Conservation (phyloP, 2,113 vertebrate species). For the Pseudonaja textilis region DNA sequence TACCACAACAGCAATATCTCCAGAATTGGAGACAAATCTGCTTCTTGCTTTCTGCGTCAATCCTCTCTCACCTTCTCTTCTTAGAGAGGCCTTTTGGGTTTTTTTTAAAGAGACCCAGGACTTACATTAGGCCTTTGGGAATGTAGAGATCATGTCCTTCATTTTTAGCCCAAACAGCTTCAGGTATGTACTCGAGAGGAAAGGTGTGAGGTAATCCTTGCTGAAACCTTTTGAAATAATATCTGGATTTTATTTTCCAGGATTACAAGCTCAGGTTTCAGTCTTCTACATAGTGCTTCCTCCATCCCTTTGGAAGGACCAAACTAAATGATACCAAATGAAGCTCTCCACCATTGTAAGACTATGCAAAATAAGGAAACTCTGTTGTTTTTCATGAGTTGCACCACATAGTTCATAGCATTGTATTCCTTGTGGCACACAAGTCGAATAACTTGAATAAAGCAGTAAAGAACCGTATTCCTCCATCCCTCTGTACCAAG, state of each 20-base stretch:
- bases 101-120: neutral
- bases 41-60: neutral
- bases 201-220: neutral
- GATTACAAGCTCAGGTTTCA: neutral
- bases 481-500: neutral
- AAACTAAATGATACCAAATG: neutral
- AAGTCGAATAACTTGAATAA: neutral
- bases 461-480: too few species aligned
- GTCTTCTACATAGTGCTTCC: neutral
- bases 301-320: neutral
- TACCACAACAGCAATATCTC: neutral
- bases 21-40: neutral
- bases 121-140: neutral
- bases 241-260: neutral
- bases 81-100: neutral
- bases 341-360: neutral
- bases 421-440: neutral
- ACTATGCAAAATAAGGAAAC: neutral
- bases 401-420: neutral
- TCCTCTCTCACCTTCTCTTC: neutral
- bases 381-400: neutral
- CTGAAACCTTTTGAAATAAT: neutral
- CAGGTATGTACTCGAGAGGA: neutral
- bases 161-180: neutral
- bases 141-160: neutral